These are phyloP conservation scores for Drosophila bifasciata DNA, from an alignment of 1,140 invertebrate species.

Conservation along the genomic window DNA sequence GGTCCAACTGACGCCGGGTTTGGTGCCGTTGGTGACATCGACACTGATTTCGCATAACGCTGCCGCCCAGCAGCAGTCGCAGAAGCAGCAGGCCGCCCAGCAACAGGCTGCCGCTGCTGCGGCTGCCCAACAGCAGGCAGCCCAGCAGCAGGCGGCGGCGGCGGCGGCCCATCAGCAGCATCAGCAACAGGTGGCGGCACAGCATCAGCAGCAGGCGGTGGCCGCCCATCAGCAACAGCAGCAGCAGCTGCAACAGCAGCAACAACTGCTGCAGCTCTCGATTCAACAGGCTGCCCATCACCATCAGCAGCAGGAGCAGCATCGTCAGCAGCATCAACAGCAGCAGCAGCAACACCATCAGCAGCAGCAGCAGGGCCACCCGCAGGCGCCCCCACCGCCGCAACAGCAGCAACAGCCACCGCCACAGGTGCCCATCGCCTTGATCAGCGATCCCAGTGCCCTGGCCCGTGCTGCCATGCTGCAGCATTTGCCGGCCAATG, in stretches of 20 bases:
- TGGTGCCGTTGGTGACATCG: conserved; percentile 79
- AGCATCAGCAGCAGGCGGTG: conserved; percentile 63
- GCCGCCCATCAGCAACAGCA: conserved; percentile 69
- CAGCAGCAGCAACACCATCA: conserved; percentile 77
- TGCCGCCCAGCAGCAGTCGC: conserved; percentile 69
- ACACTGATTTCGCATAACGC: conserved; percentile 80
- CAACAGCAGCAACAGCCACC: conserved; percentile 71
- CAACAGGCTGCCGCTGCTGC: conserved; percentile 64
- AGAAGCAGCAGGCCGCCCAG: conserved; percentile 65
- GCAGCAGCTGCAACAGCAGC: conserved; percentile 69
- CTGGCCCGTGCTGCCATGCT: conserved; percentile 79
- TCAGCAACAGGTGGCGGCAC: conserved; percentile 65
- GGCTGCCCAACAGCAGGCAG: conserved; percentile 61
- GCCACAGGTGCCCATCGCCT: conserved; percentile 75
- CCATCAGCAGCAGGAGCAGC: conserved; percentile 68
- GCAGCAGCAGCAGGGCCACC: conserved; percentile 52
- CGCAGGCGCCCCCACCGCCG: conserved; percentile 60
- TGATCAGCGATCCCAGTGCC: conserved; percentile 79
- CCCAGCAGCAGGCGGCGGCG: conserved; percentile 64
- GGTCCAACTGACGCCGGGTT: conserved; percentile 74
- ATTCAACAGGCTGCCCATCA: conserved; percentile 47
- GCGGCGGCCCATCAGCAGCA: conserved; percentile 67
- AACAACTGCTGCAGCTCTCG: conserved; percentile 51
- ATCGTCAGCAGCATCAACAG: conserved; percentile 71
- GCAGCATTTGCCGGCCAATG: conserved; percentile 80